A percentile compares a stretch with the other conserved stretches of the same genome.
These are phyloP conservation scores for Meteorus cinctellus DNA, from an alignment of 2,888 invertebrate genomes.

Conservation along the genomic window DNA sequence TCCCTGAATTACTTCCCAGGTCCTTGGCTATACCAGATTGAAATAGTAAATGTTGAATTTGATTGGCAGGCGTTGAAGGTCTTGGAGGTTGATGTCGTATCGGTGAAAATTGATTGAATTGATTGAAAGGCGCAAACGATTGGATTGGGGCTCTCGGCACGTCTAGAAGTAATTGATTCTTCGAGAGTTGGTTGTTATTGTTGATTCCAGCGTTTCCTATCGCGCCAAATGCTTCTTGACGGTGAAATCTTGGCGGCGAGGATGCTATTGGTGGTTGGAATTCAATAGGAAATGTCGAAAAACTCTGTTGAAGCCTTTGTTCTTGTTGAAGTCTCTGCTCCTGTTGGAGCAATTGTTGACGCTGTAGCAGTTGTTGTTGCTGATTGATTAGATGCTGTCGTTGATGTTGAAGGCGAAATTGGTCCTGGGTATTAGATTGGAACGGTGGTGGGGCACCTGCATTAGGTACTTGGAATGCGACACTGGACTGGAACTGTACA, in stretches of 20 bases:
- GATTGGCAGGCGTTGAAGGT: conserved; percentile 75
- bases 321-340: conserved; percentile 69
- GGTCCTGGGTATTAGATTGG: conserved; percentile 58
- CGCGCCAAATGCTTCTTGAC: conserved; percentile 70
- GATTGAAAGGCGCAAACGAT: conserved; percentile 55
- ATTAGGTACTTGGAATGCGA: conserved; percentile 66
- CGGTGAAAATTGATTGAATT: conserved; percentile 56
- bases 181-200: conserved; percentile 63
- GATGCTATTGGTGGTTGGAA: conserved; percentile 70
- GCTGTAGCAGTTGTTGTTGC: conserved; percentile 48
- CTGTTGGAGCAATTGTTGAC: conserved; percentile 57
- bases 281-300: conserved; percentile 60
- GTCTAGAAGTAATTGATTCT: conserved; percentile 59
- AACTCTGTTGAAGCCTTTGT: conserved; percentile 64
- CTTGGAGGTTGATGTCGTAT: conserved; percentile 51
- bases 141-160: conserved; percentile 63
- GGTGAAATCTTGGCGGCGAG: conserved; percentile 64
- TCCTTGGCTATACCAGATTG: conserved; percentile 79
- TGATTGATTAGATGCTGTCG: conserved; percentile 1
- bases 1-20: conserved; percentile 58
- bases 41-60: conserved; percentile 79
- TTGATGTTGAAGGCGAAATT: conserved; percentile 56
- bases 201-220: conserved; percentile 80
- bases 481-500: conserved; percentile 66
- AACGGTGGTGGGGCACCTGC: conserved; percentile 58